Evolutionary conservation across 2,113 vertebrate species (phyloP).

Genomic region (Pangasianodon gigas): DNA sequence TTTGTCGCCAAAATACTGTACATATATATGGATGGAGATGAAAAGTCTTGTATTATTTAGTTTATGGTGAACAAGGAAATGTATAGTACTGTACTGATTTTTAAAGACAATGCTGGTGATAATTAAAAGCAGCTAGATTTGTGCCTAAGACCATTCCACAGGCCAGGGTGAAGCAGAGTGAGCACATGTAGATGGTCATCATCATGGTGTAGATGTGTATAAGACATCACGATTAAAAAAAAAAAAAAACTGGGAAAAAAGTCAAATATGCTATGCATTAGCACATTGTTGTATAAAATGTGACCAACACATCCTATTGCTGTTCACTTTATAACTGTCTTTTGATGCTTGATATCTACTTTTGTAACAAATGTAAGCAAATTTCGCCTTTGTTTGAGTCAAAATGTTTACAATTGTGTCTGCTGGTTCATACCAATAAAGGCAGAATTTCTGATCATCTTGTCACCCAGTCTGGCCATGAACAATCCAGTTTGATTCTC

Average conservation of each 20-base stretch:
- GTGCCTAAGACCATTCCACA: slow-evolving; percentile 5
- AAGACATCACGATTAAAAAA: neutral
- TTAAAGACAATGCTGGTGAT: slow-evolving; percentile 46
- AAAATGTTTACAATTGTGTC: slow-evolving; percentile 45
- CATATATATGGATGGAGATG: slow-evolving; percentile 9
- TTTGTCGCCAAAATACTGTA: slow-evolving; percentile 11
- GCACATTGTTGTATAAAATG: slow-evolving; percentile 34
- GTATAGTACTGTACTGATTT: slow-evolving; percentile 43
- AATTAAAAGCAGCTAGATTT: slow-evolving; percentile 38
- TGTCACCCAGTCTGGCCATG: neutral
- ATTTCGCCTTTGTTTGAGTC: slow-evolving; percentile 24
- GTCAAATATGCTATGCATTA: neutral
- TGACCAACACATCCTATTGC: slow-evolving; percentile 39
- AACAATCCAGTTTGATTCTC: neutral
- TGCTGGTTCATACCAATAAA: slow-evolving; percentile 42
- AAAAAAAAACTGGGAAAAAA: neutral
- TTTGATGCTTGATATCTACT: slow-evolving; percentile 21
- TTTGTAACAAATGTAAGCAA: slow-evolving; percentile 27
- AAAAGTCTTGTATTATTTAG: slow-evolving; percentile 10
- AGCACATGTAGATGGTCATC: neutral
- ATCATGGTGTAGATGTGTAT: too few relatives aligned
- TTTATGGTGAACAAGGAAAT: slow-evolving; percentile 26
- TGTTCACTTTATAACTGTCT: slow-evolving; percentile 25
- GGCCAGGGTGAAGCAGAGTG: slow-evolving; percentile 4
- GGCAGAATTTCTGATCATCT: slow-evolving; percentile 13